Percentiles rank a stretch among this genome's conserved stretches.
Evolutionary conservation across 2,888 invertebrate genomes (phyloP).

Genomic region (Chloroclysta siterata): DNA sequence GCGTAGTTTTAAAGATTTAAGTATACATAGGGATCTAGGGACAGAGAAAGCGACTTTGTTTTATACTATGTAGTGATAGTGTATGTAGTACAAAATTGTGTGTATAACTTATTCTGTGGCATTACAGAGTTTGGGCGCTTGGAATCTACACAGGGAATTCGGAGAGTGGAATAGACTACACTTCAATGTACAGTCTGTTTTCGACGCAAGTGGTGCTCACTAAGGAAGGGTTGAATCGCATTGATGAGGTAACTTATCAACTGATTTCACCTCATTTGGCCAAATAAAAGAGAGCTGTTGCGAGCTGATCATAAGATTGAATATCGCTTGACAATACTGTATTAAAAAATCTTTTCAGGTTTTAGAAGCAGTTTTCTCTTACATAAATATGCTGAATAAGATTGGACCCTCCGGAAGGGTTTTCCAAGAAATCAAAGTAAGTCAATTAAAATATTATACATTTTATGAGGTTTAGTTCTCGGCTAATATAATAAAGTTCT

Average conservation of each 20-base stretch:
- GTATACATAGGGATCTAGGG: too few species aligned
- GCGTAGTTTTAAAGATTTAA: too few species aligned
- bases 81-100: too few species aligned
- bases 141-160: slow-evolving; percentile 89
- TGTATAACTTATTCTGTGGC: too few species aligned
- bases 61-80: too few species aligned
- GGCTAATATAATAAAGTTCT: neutral
- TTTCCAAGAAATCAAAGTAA: slow-evolving; percentile 87
- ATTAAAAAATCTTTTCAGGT: slow-evolving; percentile 79
- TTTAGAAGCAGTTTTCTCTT: slow-evolving; percentile 91
- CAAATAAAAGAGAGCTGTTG: too few species aligned
- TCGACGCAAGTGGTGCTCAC: slow-evolving; percentile 90
- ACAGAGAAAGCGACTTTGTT: too few species aligned
- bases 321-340: too few species aligned
- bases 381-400: slow-evolving; percentile 88
- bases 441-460: slow-evolving; percentile 1
- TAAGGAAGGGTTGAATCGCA: slow-evolving; percentile 89
- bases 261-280: too few species aligned
- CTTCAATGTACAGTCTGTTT: slow-evolving; percentile 91
- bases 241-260: slow-evolving; percentile 82
- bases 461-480: too few species aligned
- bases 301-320: too few species aligned
- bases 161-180: slow-evolving; percentile 91
- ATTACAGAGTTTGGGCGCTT: slow-evolving; percentile 90
- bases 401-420: slow-evolving; percentile 88